phyloP scores from a whole-genome alignment of 2,113 vertebrate species.

The Bubo blakistoni region DNA sequence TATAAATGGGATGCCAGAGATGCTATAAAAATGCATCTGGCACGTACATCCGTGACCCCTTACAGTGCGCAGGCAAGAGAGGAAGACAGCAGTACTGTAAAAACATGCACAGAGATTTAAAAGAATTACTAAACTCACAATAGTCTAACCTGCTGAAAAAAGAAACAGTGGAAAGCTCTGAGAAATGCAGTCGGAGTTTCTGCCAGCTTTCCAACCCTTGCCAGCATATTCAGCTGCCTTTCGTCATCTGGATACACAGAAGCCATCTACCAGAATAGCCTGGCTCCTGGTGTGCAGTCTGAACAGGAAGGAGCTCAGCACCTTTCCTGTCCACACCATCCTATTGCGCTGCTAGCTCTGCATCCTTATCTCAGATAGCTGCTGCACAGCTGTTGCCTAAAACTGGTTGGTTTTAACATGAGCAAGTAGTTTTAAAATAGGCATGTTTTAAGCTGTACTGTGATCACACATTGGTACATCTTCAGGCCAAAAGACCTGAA shows the following conservation, averaged over 20 bases:
- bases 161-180: not conserved
- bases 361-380: slow-evolving; percentile 11
- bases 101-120: not conserved
- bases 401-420: not conserved
- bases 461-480: not conserved
- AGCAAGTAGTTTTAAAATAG: not conserved
- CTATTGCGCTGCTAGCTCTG: not conserved
- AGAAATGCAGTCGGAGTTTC: not conserved
- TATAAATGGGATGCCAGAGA: not conserved
- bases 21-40: not conserved
- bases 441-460: not conserved
- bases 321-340: slow-evolving; percentile 10
- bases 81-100: not conserved
- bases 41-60: not conserved
- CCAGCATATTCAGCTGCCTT: slow-evolving; percentile 15
- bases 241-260: slow-evolving; percentile 8
- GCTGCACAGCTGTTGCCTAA: slow-evolving; percentile 34
- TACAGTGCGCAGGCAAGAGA: not conserved
- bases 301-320: slow-evolving; percentile 34
- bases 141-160: not conserved
- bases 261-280: slow-evolving; percentile 23
- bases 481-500: not conserved
- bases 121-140: not conserved
- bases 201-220: not conserved
- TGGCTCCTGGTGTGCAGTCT: not conserved